A percentile compares a stretch with the other conserved stretches of the same genome.
These are phyloP conservation scores for Tetranychus piercei DNA, from an alignment of 2,888 invertebrate species.

Conservation along the genomic window DNA sequence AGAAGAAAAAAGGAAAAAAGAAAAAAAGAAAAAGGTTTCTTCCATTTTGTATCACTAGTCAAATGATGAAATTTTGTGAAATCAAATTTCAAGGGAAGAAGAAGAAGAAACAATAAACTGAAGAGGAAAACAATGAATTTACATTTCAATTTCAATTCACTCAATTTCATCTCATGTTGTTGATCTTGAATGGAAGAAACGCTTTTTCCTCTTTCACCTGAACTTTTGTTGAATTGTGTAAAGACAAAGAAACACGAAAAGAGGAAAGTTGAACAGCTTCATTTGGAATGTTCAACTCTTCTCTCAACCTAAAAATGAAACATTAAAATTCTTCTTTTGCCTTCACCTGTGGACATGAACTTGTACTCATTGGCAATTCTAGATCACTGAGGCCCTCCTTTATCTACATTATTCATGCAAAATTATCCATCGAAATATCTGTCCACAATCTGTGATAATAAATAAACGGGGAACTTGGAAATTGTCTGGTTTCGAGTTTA, in stretches of 20 bases:
- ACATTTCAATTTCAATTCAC: too few relatives aligned
- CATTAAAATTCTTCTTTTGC: background rate
- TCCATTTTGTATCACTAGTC: background rate
- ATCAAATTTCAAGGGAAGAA: background rate
- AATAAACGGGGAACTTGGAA: slow-evolving; percentile 14
- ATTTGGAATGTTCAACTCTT: too few relatives aligned
- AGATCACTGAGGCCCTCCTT: slow-evolving; percentile 83
- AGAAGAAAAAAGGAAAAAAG: background rate
- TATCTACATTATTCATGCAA: slow-evolving; percentile 73
- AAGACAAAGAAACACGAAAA: too few relatives aligned
- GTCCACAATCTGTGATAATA: slow-evolving; percentile 15
- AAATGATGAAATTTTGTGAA: slow-evolving; percentile 1
- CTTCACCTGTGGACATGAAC: background rate
- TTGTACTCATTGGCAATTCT: background rate
- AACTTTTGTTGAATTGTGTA: too few relatives aligned
- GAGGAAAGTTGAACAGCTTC: too few relatives aligned
- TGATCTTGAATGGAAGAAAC: too few relatives aligned
- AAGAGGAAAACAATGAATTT: too few relatives aligned
- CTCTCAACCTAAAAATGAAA: background rate
- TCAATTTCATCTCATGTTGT: too few relatives aligned
- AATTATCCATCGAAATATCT: slow-evolving; percentile 57
- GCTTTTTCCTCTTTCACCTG: too few relatives aligned
- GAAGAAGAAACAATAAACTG: too few relatives aligned
- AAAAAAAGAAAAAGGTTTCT: background rate
- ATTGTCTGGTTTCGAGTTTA: slow-evolving; percentile 13